Base-by-base conservation (phyloP, 2,113 vertebrate species). In the Penelope pileata region DNA sequence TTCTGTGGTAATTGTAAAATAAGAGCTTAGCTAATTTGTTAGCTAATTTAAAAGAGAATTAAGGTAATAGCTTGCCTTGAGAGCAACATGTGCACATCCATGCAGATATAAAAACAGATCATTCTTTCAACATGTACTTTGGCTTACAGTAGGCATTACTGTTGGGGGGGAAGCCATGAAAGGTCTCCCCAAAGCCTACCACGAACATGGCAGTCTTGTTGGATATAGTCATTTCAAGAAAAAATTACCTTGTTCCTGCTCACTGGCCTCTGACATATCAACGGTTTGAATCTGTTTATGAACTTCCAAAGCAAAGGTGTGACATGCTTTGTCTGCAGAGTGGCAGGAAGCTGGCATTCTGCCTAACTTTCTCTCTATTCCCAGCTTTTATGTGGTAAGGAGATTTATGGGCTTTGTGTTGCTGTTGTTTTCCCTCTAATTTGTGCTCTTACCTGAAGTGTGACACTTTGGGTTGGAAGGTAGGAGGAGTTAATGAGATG, bases 311-410 rank as follows among this genome's bases (percentile, higher is more conserved):
- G 92, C 97, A 86, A 96, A 98, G 98, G 98, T 98, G 98, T 96
- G 97, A 97, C 92, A 90, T 79, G 72, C 77, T 98, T 97, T 97
- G 97, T 98, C 98, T 98, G 97, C 93, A 98, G 95, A 86, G 97
- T 98, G 98, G 97, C 91, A 88, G 30, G 96, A 85, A 82, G 77
- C 94, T 98, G 98, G 98, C 98, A 27, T 86, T 53, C 51, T 88
- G 98, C 98, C 98, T 83, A 95, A 83, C 15, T 62, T 95, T 97
- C 96, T 96, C 90, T 91, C 38, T 87, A 97, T 98, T 98, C 98
- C 91, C 98, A 98, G 78, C 98, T 99, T 99, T 99, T 91, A 98
- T 98, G 98, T 98, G 98, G 97, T 96, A 66, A 95, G 97, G 96
- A 97, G 98, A 98, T 97, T 97, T 67, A 80, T 34, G 29, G 6